phyloP scores from a whole-genome alignment of 1,140 invertebrate species.

The Drosophila jambulina region DNA sequence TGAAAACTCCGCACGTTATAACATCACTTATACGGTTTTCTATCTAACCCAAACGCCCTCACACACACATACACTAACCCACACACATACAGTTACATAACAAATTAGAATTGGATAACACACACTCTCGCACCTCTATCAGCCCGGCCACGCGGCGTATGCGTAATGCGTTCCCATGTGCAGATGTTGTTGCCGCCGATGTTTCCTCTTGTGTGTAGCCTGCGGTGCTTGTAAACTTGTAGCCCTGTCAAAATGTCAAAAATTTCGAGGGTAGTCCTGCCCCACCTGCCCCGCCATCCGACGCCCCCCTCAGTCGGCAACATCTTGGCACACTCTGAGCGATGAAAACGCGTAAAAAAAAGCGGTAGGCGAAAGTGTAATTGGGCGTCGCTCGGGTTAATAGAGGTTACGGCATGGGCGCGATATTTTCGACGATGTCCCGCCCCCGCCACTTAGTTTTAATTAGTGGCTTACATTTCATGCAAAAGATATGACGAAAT shows the following conservation, averaged over 20 bases:
- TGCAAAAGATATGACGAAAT: slow-evolving; percentile 53
- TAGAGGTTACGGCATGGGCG: slow-evolving; percentile 64
- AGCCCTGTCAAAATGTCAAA: slow-evolving; percentile 77
- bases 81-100: slow-evolving; percentile 41
- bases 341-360: slow-evolving; percentile 64
- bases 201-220: slow-evolving; percentile 29
- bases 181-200: slow-evolving; percentile 44
- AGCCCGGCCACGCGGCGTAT: slow-evolving; percentile 51
- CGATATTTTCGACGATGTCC: slow-evolving; percentile 61
- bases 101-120: slow-evolving; percentile 70
- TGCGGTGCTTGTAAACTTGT: slow-evolving; percentile 65
- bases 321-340: slow-evolving; percentile 34
- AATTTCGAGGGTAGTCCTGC: slow-evolving; percentile 51
- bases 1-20: slow-evolving; percentile 54
- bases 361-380: slow-evolving; percentile 71
- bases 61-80: background rate
- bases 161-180: slow-evolving; percentile 61
- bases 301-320: background rate
- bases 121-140: slow-evolving; percentile 6
- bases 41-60: slow-evolving; percentile 35
- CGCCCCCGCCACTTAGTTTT: slow-evolving; percentile 76
- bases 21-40: slow-evolving; percentile 47
- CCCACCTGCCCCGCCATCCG: slow-evolving; percentile 10
- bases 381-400: slow-evolving; percentile 78
- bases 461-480: slow-evolving; percentile 76